phyloP scores from a whole-genome alignment of 2,113 vertebrate genomes.

The Oplegnathus fasciatus region DNA sequence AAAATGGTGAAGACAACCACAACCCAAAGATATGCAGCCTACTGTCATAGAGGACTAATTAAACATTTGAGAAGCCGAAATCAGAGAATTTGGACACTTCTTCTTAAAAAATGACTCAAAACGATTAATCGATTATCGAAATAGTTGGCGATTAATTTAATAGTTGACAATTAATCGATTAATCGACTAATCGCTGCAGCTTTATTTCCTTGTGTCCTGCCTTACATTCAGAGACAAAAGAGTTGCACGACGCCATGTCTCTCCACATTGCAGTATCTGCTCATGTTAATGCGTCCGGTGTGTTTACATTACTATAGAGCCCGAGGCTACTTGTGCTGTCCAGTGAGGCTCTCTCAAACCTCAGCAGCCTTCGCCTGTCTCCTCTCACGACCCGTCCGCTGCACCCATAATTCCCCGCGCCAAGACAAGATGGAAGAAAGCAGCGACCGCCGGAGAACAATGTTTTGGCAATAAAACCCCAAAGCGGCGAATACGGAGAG shows the following conservation, averaged over 20 bases:
- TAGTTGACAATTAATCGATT: too few relatives aligned
- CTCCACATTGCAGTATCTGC: neutral
- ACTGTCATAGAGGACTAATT: too few relatives aligned
- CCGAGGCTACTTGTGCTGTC: neutral
- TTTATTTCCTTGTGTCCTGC: neutral
- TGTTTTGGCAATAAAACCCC: conserved; percentile 87
- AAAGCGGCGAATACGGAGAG: conserved; percentile 67
- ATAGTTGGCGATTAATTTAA: too few relatives aligned
- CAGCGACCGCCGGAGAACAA: conserved; percentile 86
- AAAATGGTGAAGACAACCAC: too few relatives aligned
- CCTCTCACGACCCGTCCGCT: conserved; percentile 88
- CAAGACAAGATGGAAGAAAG: conserved; percentile 89
- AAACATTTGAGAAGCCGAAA: too few relatives aligned
- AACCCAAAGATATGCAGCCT: too few relatives aligned
- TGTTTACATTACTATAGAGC: neutral
- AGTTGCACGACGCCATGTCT: neutral
- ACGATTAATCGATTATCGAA: too few relatives aligned
- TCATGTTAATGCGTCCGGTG: neutral
- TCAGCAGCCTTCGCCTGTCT: conserved; percentile 78
- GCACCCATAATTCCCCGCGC: conserved; percentile 88
- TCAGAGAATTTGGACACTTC: too few relatives aligned
- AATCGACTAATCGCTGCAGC: too few relatives aligned
- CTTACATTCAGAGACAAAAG: neutral
- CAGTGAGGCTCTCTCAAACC: conserved; percentile 9
- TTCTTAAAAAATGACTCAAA: too few relatives aligned